Evolutionary conservation across 2,888 invertebrate genomes (phyloP), one percentile per base, ranked within the genome.

Genomic region (Podotricha telesiphe): DNA sequence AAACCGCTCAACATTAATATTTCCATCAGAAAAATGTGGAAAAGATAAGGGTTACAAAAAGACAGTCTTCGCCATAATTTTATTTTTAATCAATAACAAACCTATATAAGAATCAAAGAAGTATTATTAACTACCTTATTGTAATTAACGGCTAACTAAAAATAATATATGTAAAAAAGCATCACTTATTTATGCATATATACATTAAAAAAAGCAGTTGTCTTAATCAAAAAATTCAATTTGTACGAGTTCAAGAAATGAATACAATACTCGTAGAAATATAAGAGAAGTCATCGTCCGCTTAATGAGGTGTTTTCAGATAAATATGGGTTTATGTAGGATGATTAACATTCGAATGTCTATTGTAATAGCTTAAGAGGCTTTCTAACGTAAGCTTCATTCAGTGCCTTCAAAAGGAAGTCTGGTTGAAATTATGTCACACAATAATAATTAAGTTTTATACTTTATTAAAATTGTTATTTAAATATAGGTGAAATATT

Each of bases 291-390:
- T 82, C 78, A 86, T 84, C 76, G 85, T 56, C 79, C 85, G 78
- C 62, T 78, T 84, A 85, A 85, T 84, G 81, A 69, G 75, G 76
- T 78, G 76, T 77, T 81, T 78, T 75, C 74, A 78, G 77, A 75
- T 78, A 76, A 73, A 76, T 73, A 78, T 78, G 76, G 73, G 71
- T 78, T 79, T 75, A 78, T 74, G 75, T 78, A 75, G 70, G 74
- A 73, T 68, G 70, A 78, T 82, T 79, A 75, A 78, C 75, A 79
- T 78, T 73, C 70, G 71, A 79, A 74, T 74, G 67, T 69, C 65
- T 73, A 73, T 66, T 74, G 61, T 69, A 63, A 68, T 63, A 70
- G 55, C 45, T 63, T 58, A 68, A 68, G 69, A 64, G 47, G 50
- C 58, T 51, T 71, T 71, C 73, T 68, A 66, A 71, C 67, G 69